A percentile compares a stretch with the other conserved stretches of the same genome.
Conservation (phyloP, 2,113 vertebrate species). For the Rhinolophus ferrumequinum region DNA sequence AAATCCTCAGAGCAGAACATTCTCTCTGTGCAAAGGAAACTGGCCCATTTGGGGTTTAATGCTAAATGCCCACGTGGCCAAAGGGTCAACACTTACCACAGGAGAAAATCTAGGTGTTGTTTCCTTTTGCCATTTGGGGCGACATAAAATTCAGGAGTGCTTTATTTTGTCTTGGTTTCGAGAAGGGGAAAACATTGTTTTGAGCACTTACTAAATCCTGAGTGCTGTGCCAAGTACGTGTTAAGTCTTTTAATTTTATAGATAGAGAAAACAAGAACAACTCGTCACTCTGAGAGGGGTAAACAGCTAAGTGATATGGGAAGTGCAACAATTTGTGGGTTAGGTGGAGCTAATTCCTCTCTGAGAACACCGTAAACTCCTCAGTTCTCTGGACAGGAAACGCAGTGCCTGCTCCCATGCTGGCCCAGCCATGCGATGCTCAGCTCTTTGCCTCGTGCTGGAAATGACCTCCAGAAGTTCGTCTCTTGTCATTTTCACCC, state of each 20-base stretch:
- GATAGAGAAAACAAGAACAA: background rate
- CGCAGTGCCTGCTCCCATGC: background rate
- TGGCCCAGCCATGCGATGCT: rapidly evolving
- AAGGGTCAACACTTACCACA: background rate
- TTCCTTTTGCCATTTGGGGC: background rate
- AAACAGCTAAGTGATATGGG: background rate
- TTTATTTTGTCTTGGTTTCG: constrained; percentile 10
- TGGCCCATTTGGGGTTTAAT: background rate
- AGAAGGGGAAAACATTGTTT: background rate
- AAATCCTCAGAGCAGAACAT: background rate
- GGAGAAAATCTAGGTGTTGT: background rate
- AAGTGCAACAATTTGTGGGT: background rate
- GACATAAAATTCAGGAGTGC: background rate
- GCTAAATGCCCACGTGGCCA: background rate
- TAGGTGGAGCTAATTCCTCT: background rate
- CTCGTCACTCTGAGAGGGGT: background rate
- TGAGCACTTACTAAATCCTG: background rate
- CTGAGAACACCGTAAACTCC: background rate
- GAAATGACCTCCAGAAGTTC: background rate
- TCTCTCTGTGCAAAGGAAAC: background rate
- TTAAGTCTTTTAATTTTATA: background rate
- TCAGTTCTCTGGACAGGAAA: background rate
- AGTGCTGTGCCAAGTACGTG: background rate
- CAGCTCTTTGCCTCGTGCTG: background rate
- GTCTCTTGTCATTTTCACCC: background rate